Evolutionary conservation across 1,140 invertebrate genomes (phyloP).

Genomic region (Saccostrea cuccullata): DNA sequence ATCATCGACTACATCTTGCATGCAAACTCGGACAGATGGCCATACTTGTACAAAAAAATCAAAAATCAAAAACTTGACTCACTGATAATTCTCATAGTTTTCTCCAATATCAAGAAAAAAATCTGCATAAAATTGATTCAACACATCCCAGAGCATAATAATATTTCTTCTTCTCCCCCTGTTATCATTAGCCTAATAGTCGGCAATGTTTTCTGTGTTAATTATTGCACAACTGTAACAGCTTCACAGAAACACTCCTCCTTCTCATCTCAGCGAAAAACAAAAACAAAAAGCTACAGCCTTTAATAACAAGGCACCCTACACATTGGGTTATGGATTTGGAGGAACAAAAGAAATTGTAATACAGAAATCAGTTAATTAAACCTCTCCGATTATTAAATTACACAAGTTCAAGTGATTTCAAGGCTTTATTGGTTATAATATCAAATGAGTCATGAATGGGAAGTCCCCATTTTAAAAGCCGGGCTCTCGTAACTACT

Average conservation of each 20-base stretch:
- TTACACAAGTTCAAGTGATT: not conserved
- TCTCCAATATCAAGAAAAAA: not conserved
- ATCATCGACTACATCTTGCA: not conserved
- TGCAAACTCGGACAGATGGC: not conserved
- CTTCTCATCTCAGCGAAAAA: not conserved
- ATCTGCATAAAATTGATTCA: conserved; percentile 21
- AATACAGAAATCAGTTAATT: not conserved
- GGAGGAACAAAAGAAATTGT: not conserved
- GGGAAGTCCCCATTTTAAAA: not conserved
- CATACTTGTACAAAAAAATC: not conserved
- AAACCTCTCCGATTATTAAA: conserved; percentile 17
- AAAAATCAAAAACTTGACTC: not conserved
- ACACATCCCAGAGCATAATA: not conserved
- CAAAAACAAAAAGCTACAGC: not conserved
- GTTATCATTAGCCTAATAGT: not conserved
- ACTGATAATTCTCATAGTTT: not conserved
- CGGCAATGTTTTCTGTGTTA: not conserved
- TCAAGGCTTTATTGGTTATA: not conserved
- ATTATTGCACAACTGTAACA: not conserved
- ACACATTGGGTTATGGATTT: not conserved
- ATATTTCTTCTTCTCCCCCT: not conserved
- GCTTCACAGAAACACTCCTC: not conserved
- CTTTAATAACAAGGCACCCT: not conserved
- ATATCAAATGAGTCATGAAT: conserved; percentile 19
- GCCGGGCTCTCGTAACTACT: not conserved